Conservation (phyloP, 2,888 invertebrate species). For the Dascillus cervinus region DNA sequence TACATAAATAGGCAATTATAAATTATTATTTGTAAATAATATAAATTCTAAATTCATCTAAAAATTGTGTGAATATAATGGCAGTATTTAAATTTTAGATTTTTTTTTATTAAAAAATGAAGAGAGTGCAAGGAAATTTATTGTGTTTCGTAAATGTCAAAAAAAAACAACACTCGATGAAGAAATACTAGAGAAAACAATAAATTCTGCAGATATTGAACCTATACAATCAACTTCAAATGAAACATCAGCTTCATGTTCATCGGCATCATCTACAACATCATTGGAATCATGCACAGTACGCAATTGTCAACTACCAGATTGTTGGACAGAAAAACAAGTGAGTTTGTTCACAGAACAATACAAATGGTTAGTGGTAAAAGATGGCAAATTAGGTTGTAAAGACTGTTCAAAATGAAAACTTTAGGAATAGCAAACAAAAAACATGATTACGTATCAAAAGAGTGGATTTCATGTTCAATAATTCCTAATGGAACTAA, state of each 20-base stretch:
- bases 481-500: conserved; percentile 9
- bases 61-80: conserved; percentile 3
- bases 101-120: conserved; percentile 3
- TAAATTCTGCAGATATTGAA: conserved; percentile 4
- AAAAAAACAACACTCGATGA: conserved; percentile 4
- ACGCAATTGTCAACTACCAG: conserved; percentile 4
- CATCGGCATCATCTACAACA: conserved; percentile 7
- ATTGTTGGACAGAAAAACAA: conserved; percentile 4
- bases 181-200: conserved; percentile 6
- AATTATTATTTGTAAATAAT: conserved; percentile 4
- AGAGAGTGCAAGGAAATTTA: conserved; percentile 4
- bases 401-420: conserved; percentile 8
- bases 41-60: conserved; percentile 4
- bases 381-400: conserved; percentile 4
- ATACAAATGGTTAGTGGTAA: conserved; percentile 4
- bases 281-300: conserved; percentile 4
- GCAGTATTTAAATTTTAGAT: conserved; percentile 4
- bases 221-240: conserved; percentile 5
- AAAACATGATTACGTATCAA: conserved; percentile 6
- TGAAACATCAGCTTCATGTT: conserved; percentile 8
- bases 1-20: conserved; percentile 1
- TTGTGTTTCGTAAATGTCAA: conserved; percentile 2
- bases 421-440: conserved; percentile 8
- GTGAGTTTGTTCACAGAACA: conserved; percentile 3
- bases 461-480: conserved; percentile 8